phyloP scores from a whole-genome alignment of 2,113 vertebrate genomes.

The Anarrhichthys ocellatus region DNA sequence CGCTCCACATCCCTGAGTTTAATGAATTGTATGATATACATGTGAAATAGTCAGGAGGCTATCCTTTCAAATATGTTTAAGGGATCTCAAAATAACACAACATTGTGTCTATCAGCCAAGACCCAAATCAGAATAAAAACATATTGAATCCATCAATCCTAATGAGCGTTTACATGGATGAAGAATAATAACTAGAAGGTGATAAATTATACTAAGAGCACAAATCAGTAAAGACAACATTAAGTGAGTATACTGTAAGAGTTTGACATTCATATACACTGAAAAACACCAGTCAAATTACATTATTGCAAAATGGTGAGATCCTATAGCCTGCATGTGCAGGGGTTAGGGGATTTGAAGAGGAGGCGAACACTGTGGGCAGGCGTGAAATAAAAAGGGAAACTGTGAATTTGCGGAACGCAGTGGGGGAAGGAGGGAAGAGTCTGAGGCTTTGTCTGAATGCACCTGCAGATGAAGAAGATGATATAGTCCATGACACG shows the following conservation, averaged over 20 bases:
- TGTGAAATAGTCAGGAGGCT: neutral
- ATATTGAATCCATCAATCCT: neutral
- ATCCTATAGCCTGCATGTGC: neutral
- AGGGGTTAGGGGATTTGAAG: neutral
- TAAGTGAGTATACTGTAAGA: neutral
- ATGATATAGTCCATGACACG: neutral
- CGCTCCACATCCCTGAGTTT: neutral
- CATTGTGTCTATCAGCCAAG: neutral
- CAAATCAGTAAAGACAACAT: neutral
- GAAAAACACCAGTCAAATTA: neutral
- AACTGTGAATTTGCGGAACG: neutral
- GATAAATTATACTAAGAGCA: too few relatives aligned
- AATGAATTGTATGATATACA: neutral
- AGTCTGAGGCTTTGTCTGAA: neutral
- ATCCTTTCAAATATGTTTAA: neutral
- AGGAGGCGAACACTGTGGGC: neutral
- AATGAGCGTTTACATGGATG: too few relatives aligned
- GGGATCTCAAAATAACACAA: neutral
- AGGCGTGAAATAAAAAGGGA: conserved; percentile 1
- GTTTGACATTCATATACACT: neutral
- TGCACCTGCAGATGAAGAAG: neutral
- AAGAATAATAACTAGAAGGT: too few relatives aligned
- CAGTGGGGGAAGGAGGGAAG: neutral
- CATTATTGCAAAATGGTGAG: neutral
- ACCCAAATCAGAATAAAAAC: neutral